These are phyloP conservation scores for Chaenodraco wilsoni DNA, from an alignment of 2,797 vertebrate species.

Conservation along the genomic window DNA sequence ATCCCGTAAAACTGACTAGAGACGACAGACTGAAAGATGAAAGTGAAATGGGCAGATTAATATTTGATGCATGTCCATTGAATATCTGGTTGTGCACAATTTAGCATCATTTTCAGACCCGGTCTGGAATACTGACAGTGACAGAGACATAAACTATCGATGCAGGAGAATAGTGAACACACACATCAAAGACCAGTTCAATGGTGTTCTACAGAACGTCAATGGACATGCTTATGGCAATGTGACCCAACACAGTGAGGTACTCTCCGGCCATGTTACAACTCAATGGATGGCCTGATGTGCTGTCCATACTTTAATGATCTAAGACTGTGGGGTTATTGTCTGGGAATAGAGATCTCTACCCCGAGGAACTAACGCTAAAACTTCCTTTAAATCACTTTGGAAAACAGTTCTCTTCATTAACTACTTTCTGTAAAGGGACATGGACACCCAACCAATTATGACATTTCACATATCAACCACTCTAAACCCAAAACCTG, in stretches of 20 bases:
- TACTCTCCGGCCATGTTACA: constrained; percentile 27
- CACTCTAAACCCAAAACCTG: too few relatives aligned
- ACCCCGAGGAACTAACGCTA: neutral
- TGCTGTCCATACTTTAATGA: constrained; percentile 15
- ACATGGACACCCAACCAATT: neutral
- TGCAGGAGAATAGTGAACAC: constrained; percentile 38
- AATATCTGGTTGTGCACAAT: constrained; percentile 7
- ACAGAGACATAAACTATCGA: constrained; percentile 31
- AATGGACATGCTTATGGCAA: constrained; percentile 56
- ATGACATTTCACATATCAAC: neutral
- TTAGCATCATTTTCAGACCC: neutral
- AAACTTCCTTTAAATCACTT: neutral
- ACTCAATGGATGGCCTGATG: constrained; percentile 16
- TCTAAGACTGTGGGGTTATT: constrained; percentile 8
- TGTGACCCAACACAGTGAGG: constrained; percentile 35
- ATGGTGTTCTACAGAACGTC: constrained; percentile 61
- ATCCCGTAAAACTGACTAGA: neutral
- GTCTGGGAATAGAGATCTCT: neutral
- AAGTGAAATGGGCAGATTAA: neutral
- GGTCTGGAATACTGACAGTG: constrained; percentile 28
- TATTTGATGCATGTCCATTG: neutral
- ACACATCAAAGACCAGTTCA: constrained; percentile 50
- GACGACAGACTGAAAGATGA: neutral
- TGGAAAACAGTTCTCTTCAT: neutral
- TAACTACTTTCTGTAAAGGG: neutral